These are phyloP conservation scores for Jacana jacana DNA, from an alignment of 2,113 vertebrate genomes.

Conservation along the genomic window DNA sequence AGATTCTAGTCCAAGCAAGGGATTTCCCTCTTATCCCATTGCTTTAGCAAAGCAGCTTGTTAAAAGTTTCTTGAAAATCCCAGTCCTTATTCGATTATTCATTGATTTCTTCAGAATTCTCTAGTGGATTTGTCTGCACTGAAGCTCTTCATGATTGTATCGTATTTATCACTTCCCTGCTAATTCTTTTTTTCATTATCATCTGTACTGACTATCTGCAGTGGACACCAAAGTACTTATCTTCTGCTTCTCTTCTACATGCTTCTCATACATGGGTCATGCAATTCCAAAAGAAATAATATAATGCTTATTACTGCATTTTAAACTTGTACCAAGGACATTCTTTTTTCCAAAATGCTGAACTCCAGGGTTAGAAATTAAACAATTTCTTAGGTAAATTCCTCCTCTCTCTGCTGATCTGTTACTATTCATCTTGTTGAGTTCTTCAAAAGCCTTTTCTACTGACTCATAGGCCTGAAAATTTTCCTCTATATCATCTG, in stretches of 20 bases:
- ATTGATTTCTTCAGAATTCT: background rate
- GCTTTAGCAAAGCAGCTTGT: background rate
- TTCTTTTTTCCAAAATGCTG: background rate
- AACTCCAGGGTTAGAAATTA: background rate
- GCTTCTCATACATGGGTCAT: background rate
- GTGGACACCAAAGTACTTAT: background rate
- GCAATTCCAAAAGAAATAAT: background rate
- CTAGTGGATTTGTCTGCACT: background rate
- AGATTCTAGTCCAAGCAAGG: background rate
- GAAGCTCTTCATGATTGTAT: background rate
- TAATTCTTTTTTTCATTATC: background rate
- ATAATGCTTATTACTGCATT: background rate
- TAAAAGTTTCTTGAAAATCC: background rate
- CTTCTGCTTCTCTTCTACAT: background rate
- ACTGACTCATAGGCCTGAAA: background rate
- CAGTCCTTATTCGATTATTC: background rate
- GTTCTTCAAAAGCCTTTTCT: background rate
- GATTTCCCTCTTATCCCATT: constrained; percentile 15
- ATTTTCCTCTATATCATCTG: background rate
- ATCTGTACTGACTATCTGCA: background rate
- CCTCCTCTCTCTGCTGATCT: background rate
- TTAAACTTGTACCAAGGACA: background rate
- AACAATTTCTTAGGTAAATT: background rate
- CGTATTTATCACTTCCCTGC: background rate
- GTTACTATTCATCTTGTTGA: background rate